These are phyloP conservation scores for Antennarius striatus DNA, from an alignment of 2,113 vertebrate genomes.

Conservation along the genomic window DNA sequence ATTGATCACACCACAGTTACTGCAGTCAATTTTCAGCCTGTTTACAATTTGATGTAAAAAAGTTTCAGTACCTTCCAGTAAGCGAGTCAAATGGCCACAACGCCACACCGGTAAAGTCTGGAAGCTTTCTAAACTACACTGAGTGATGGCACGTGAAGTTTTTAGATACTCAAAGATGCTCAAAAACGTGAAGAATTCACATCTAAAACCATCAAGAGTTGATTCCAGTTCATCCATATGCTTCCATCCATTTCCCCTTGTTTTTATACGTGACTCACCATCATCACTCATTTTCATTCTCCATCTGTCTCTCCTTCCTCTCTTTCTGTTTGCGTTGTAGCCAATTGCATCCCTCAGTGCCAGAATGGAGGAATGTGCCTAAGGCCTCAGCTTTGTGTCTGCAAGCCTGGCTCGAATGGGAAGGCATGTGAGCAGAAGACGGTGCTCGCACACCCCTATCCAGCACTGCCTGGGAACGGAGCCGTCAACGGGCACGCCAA, in stretches of 20 bases:
- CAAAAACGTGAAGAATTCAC: too few species aligned
- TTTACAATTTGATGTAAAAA: too few species aligned
- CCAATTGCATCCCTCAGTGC: constrained; percentile 91
- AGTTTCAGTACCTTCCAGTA: too few species aligned
- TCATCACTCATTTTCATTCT: constrained; percentile 9
- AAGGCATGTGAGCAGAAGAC: constrained; percentile 86
- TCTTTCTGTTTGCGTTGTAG: constrained; percentile 75
- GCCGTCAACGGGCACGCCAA: constrained; percentile 76
- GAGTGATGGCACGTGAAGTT: too few species aligned
- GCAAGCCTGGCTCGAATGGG: constrained; percentile 92
- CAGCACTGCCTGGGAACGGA: constrained; percentile 69
- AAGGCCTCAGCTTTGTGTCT: constrained; percentile 93
- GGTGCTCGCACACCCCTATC: constrained; percentile 76
- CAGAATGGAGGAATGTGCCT: constrained; percentile 98
- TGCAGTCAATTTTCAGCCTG: too few species aligned
- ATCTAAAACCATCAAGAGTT: not conserved
- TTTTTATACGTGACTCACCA: constrained; percentile 9
- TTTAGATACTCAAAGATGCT: too few species aligned
- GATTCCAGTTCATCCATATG: not conserved
- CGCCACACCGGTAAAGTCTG: too few species aligned
- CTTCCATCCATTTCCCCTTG: not conserved
- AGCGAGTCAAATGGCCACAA: too few species aligned
- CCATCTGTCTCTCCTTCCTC: constrained; percentile 27
- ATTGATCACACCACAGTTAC: too few species aligned
- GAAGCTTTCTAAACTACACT: too few species aligned